A percentile compares a stretch with the other conserved stretches of the same genome.
Evolutionary conservation across 2,888 invertebrate species (phyloP).

Genomic region (Apodemia duryi): DNA sequence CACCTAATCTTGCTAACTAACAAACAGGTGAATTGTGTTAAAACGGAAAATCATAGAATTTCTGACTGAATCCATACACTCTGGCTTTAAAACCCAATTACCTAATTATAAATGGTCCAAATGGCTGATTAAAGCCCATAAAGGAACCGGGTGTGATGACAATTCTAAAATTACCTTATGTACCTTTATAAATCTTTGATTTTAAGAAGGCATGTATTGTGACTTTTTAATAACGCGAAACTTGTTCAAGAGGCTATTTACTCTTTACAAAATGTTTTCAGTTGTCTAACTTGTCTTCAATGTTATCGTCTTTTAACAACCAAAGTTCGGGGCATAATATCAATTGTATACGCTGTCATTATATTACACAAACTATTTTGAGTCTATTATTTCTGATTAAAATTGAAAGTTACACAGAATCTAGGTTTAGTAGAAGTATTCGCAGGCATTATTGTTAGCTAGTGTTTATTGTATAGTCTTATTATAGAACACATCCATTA

Average conservation of each 20-base stretch:
- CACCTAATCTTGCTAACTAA: no score
- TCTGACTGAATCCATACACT: no score
- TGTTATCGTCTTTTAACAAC: constrained; percentile 6
- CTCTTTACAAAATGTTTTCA: background rate
- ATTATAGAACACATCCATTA: constrained; percentile 42
- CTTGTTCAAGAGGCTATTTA: background rate
- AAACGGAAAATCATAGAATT: no score
- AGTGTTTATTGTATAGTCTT: background rate
- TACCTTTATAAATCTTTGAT: no score
- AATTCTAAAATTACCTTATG: no score
- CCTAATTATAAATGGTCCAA: no score
- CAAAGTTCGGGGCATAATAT: constrained; percentile 7
- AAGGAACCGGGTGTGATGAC: no score
- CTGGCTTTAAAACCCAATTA: no score
- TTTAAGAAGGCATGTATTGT: no score
- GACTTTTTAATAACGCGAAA: no score
- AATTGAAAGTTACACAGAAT: background rate
- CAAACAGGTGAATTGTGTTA: no score
- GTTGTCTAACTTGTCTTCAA: background rate
- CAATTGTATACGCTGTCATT: background rate
- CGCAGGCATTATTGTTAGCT: background rate
- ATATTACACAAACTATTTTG: constrained; percentile 6
- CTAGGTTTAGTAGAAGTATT: background rate
- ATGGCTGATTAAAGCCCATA: no score
- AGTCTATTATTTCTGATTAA: background rate